These are phyloP conservation scores for Sciurus niger DNA, from an alignment of 2,113 vertebrate species.

Conservation along the genomic window DNA sequence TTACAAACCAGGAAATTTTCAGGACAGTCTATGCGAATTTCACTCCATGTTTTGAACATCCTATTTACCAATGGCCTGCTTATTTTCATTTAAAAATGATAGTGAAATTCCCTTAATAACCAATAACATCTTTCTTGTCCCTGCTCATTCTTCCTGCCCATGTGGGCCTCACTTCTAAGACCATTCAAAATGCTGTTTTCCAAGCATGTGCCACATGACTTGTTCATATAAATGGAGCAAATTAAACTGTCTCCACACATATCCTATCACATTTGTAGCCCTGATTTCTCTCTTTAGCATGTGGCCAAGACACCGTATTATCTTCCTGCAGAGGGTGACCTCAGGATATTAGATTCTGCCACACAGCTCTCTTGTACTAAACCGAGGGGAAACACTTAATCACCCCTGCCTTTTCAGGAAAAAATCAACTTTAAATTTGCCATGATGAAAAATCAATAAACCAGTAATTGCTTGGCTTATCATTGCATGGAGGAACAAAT, in stretches of 20 bases:
- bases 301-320: conserved; percentile 92
- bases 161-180: conserved; percentile 85
- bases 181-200: conserved; percentile 88
- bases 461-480: conserved; percentile 99
- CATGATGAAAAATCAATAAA: conserved; percentile 99
- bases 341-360: conserved; percentile 94
- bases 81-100: conserved; percentile 64
- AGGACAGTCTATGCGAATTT: background rate
- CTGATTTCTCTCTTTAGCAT: conserved; percentile 89
- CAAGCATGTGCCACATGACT: conserved; percentile 90
- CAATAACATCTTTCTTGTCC: conserved; percentile 35
- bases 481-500: conserved; percentile 92
- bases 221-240: conserved; percentile 92
- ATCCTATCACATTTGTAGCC: conserved; percentile 91
- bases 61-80: background rate
- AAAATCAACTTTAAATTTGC: conserved; percentile 96
- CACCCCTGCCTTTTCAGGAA: conserved; percentile 91
- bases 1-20: conserved; percentile 61
- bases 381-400: conserved; percentile 91
- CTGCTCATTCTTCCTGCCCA: conserved; percentile 81
- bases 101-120: conserved; percentile 45
- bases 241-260: conserved; percentile 93
- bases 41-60: background rate
- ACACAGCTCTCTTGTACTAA: conserved; percentile 89
- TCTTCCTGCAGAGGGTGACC: conserved; percentile 93